Evolutionary conservation across 2,888 invertebrate species (phyloP).

Genomic region (Tiliacea citrago): DNA sequence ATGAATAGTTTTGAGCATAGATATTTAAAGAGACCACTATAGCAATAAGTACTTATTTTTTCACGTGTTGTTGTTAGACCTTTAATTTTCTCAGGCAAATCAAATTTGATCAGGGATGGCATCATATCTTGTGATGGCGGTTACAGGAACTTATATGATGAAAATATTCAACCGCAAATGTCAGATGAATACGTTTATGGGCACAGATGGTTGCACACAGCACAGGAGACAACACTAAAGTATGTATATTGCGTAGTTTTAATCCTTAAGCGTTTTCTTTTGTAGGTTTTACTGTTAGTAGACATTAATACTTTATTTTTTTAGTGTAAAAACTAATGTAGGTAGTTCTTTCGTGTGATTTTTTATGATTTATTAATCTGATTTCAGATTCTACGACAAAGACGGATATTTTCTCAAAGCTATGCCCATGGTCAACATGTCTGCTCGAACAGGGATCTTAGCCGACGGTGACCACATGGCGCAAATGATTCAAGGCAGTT

Average conservation of each 20-base stretch:
- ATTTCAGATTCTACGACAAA: constrained; percentile 45
- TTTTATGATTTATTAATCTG: background rate
- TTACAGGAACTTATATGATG: constrained; percentile 70
- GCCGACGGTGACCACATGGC: constrained; percentile 17
- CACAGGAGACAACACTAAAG: constrained; percentile 72
- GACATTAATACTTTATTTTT: background rate
- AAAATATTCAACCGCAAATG: constrained; percentile 63
- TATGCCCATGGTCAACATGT: constrained; percentile 33
- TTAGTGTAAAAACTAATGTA: background rate
- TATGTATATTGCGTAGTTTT: constrained; percentile 40
- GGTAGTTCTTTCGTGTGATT: background rate
- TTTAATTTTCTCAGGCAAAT: constrained; percentile 19
- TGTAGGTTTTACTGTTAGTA: background rate
- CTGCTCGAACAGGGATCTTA: constrained; percentile 25
- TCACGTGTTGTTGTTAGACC: background rate
- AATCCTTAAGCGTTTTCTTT: background rate
- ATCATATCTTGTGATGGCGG: constrained; percentile 62
- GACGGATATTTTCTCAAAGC: constrained; percentile 35
- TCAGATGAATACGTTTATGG: constrained; percentile 67
- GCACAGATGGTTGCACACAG: constrained; percentile 70
- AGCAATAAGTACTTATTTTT: background rate
- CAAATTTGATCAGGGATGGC: constrained; percentile 55
- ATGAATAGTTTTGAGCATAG: too few species aligned
- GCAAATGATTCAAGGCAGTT: constrained; percentile 40
- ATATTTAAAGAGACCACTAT: too few species aligned